These are phyloP conservation scores for Myiothlypis coronata DNA, from an alignment of 2,797 vertebrate genomes.

Conservation along the genomic window DNA sequence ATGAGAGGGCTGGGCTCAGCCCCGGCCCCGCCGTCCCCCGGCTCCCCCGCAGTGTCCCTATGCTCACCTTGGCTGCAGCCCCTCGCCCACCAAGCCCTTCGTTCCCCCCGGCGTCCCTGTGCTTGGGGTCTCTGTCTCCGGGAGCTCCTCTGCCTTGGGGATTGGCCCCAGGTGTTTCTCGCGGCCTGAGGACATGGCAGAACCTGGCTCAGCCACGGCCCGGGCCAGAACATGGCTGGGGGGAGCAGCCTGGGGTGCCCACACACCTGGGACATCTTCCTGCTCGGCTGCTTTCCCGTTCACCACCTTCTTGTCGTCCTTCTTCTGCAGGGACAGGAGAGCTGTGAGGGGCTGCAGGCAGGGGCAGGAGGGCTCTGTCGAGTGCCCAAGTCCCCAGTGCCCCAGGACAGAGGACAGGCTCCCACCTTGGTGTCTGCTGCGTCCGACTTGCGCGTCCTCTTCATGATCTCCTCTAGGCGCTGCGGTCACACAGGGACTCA, in stretches of 20 bases:
- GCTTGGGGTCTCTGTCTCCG: not conserved
- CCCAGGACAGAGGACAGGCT: not conserved
- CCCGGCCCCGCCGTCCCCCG: accelerated
- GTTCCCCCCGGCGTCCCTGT: not conserved
- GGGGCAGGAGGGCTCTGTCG: not conserved
- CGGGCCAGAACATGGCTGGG: accelerated
- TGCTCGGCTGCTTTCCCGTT: slow-evolving; percentile 66
- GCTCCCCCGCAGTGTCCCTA: accelerated
- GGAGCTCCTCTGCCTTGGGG: slow-evolving; percentile 48
- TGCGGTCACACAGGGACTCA: slow-evolving; percentile 52
- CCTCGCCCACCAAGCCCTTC: slow-evolving; percentile 38
- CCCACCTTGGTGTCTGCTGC: slow-evolving; percentile 84
- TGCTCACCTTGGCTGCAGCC: slow-evolving; percentile 67
- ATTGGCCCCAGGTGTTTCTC: slow-evolving; percentile 46
- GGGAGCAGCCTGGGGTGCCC: not conserved
- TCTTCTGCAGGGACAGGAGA: slow-evolving; percentile 67
- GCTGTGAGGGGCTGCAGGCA: not conserved
- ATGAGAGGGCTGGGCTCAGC: not conserved
- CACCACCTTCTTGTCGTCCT: slow-evolving; percentile 69
- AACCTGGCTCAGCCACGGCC: accelerated
- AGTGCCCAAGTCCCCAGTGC: not conserved
- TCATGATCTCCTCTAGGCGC: slow-evolving; percentile 99
- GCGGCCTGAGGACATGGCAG: not conserved
- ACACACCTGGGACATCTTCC: slow-evolving; percentile 35
- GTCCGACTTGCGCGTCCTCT: slow-evolving; percentile 93